Base-by-base conservation (phyloP, 2,113 vertebrate species). In the Notothenia rossii region DNA sequence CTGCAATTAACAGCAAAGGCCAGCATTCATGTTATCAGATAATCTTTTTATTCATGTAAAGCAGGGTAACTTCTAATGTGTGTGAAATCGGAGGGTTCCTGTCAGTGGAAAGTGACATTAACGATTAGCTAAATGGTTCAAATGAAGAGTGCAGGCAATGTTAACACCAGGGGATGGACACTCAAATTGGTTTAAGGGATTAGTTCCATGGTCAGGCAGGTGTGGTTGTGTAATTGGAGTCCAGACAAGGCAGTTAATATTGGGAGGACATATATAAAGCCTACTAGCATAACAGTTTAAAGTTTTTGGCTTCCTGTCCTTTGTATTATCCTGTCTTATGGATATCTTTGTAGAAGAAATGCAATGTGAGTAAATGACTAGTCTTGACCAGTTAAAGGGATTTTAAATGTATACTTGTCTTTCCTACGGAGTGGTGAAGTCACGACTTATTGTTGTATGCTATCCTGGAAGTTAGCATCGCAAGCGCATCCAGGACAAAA, bases 121-220 rank as follows among this genome's bases (percentile, higher is more conserved):
- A 74, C 55, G 18, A 79, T 77, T 14, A 22, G 50, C 29, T 62
- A 54, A 22, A 58, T 22, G 17, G 56, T 61, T n/a, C 8, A 20
- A 22, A 67, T 17, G 45, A 65, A 61, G 56, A 29, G 29, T 20
- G 49, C 6, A 33, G 45, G n/a, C 13, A 36, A 46, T 11, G 36
- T 48, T 49, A 6, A 72, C 60, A 25, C 50, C 69, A 56, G 62
- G 61, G 36, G 11, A 1, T 46, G 3, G 73, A 69, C 64, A 60
- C 20, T 75, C 1, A 79, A 49, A 2, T 51, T 64, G 61, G 25
- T 85, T 89, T 64, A 86, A 66, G 65, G 55, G 83, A 84, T 89
- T 72, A 86, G 58, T 5, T 55, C 6, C 55, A 17, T 72, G 63
- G 49, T 75, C 76, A 66, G 50, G 10, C 17, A 18, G 68, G 53